phyloP scores from a whole-genome alignment of 2,797 vertebrate species.

The Chaunax sp. region DNA sequence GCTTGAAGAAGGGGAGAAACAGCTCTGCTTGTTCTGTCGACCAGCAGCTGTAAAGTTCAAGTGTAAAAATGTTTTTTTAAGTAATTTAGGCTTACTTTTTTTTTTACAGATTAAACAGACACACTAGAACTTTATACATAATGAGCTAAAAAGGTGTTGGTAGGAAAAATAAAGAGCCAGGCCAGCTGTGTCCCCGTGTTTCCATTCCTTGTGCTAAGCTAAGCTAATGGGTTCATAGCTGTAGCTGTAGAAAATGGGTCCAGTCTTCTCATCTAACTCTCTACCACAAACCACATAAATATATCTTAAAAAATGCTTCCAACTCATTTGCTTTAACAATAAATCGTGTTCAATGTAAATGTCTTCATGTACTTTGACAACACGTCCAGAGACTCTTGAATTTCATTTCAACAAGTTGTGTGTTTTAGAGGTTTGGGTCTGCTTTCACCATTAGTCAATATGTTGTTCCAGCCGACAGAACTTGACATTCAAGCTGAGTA shows the following conservation, averaged over 20 bases:
- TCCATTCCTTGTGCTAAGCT: too few relatives aligned
- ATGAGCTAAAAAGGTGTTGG: background rate
- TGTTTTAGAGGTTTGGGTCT: conserved; percentile 52
- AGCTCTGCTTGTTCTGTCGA: too few relatives aligned
- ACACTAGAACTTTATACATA: background rate
- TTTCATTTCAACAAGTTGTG: conserved; percentile 12
- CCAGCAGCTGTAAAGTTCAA: too few relatives aligned
- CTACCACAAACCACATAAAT: background rate
- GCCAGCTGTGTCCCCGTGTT: too few relatives aligned
- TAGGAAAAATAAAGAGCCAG: background rate
- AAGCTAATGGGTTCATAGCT: background rate
- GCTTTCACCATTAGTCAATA: conserved; percentile 64
- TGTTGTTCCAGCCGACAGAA: conserved; percentile 52
- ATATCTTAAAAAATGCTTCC: background rate
- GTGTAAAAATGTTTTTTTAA: too few relatives aligned
- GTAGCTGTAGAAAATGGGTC: background rate
- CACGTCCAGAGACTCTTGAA: conserved; percentile 20
- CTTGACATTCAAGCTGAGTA: conserved; percentile 50
- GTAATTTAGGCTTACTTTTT: too few relatives aligned
- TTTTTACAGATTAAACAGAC: background rate
- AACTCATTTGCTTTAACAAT: conserved; percentile 4
- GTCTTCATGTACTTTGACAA: conserved; percentile 26
- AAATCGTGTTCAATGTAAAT: conserved; percentile 54
- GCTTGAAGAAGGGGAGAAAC: too few relatives aligned
- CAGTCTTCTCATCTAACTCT: background rate